These are phyloP conservation scores for Mus spicilegus DNA, from an alignment of 2,113 vertebrate species.

Conservation along the genomic window DNA sequence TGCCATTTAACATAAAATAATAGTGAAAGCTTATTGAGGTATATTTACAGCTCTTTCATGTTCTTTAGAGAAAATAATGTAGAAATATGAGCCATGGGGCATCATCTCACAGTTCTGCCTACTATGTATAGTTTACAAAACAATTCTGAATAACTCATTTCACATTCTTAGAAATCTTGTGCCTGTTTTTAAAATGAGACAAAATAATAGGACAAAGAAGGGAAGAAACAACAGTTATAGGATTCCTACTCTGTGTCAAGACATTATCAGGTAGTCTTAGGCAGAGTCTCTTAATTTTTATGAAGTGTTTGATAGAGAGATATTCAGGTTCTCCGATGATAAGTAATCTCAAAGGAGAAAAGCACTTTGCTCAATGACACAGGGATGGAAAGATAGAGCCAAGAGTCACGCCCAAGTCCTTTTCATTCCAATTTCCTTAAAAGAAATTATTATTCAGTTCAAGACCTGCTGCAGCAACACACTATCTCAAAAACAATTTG, in stretches of 20 bases:
- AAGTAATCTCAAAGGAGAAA: background rate
- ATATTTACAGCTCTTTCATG: background rate
- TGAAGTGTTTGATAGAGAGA: background rate
- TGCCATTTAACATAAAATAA: conserved; percentile 45
- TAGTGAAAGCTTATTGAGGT: background rate
- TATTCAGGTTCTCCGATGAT: conserved; percentile 21
- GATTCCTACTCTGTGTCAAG: background rate
- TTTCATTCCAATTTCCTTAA: conserved; percentile 24
- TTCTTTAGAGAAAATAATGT: background rate
- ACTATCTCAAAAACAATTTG: background rate
- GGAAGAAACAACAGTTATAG: conserved; percentile 23
- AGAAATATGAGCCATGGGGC: background rate
- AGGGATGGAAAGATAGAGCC: background rate
- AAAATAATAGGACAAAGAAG: background rate
- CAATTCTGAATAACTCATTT: conserved; percentile 54
- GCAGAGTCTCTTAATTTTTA: conserved; percentile 26
- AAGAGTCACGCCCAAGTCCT: conserved; percentile 36
- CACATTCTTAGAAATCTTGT: conserved; percentile 19
- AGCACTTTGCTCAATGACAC: background rate
- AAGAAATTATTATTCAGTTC: background rate
- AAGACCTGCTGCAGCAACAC: background rate
- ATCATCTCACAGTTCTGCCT: conserved; percentile 36
- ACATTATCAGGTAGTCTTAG: conserved; percentile 11
- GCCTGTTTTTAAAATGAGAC: background rate
- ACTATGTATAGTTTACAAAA: conserved; percentile 46